Evolutionary conservation across 92 coral and sea anemone genomes (phyloP), one percentile per base, ranked within the genome.

Genomic region (Ricordea florida): DNA sequence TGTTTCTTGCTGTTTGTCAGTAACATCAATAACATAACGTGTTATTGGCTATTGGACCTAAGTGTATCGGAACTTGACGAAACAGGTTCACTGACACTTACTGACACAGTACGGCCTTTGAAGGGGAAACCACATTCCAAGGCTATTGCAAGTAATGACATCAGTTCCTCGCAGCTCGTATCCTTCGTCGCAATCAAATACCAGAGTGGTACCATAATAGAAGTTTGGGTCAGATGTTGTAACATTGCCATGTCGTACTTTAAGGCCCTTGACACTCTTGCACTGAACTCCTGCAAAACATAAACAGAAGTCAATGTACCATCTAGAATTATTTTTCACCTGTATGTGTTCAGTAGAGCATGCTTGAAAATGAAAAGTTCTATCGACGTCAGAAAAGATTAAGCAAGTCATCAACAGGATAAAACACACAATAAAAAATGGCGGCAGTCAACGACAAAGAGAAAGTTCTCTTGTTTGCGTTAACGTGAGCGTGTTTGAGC

Each of bases 121-220:
- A 3, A 46, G 37, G 18, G 32, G 18, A 6, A 57, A 27, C 71
- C 87, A 85, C 66, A 80, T 66, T 5, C 76, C 73, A 14, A 36
- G 41, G 34, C 69, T 74, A 11, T 63, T 20, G 58, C 98, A 93
- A 0, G 84, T 87, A 26, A 75, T 72, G 2, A 90, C 76, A 23
- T 79, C 96, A 28, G 64, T 29, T 0, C 98, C 91, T 7, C n/a
- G 36, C 13, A 94, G 33, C 46, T 74, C 89, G 52, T 78, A 92
- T 3, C 92, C 92, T 4, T 87, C 74, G 10, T 94, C 72, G 68
- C 98, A 94, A 43, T 72, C 62, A 69, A 91, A 93, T 2, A 32
- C 63, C 38, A 91, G 51, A 14, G 89, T 84, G 1, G 93, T 57
- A 10, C 93, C 92, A 44, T 71, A 56, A n/a, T 55, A 52, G 61